These are phyloP conservation scores for Xiphophorus birchmanni DNA, from an alignment of 2,797 vertebrate genomes.

Conservation along the genomic window DNA sequence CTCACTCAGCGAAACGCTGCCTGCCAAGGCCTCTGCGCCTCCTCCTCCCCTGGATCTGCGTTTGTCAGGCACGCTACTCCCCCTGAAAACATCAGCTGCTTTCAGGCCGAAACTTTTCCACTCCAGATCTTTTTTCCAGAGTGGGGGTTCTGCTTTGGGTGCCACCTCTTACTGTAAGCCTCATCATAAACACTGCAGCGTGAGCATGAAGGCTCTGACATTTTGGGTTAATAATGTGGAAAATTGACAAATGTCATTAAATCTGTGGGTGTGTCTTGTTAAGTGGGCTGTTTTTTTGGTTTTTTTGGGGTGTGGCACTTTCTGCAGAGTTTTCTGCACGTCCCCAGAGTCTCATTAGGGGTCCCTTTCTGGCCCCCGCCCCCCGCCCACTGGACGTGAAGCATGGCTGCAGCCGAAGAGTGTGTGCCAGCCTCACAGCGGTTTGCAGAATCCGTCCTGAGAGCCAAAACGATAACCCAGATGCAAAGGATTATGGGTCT, in stretches of 20 bases:
- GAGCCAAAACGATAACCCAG: constrained; percentile 61
- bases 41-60: constrained; percentile 43
- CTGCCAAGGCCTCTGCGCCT: constrained; percentile 25
- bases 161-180: constrained; percentile 51
- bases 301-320: constrained; percentile 55
- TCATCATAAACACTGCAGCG: constrained; percentile 45
- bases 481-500: constrained; percentile 78
- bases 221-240: constrained; percentile 32
- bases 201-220: constrained; percentile 20
- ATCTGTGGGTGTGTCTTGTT: constrained; percentile 23
- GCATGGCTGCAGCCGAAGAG: constrained; percentile 41
- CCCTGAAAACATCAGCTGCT: constrained; percentile 43
- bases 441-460: constrained; percentile 35
- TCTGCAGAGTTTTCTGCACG: constrained; percentile 25
- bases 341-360: constrained; percentile 45
- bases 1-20: constrained; percentile 42
- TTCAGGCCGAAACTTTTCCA: constrained; percentile 62
- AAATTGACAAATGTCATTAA: constrained; percentile 28
- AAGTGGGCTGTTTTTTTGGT: neutral
- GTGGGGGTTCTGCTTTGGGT: constrained; percentile 44
- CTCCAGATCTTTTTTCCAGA: constrained; percentile 49
- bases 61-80: constrained; percentile 61
- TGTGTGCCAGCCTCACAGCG: constrained; percentile 61
- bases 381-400: constrained; percentile 42
- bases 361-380: constrained; percentile 3